phyloP scores from a whole-genome alignment of 2,888 invertebrate genomes.

The Drosophila merina region DNA sequence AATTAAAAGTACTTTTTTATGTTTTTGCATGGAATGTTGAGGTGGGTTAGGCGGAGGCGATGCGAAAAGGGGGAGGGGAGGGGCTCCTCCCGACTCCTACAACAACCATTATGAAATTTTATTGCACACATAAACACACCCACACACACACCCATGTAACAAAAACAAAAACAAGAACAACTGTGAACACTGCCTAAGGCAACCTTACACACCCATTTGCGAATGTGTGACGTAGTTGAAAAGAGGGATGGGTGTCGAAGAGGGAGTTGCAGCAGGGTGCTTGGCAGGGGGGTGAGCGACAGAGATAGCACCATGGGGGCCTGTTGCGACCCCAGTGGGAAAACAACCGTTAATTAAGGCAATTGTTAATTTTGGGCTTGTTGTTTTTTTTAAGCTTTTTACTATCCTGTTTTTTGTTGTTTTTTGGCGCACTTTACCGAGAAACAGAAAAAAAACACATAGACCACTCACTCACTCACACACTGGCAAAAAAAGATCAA shows the following conservation, averaged over 20 bases:
- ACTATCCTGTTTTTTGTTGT: neutral
- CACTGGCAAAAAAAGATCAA: slow-evolving; percentile 28
- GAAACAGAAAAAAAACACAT: slow-evolving; percentile 21
- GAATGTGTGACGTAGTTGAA: slow-evolving; percentile 22
- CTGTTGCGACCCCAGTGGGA: slow-evolving; percentile 33
- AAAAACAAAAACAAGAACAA: slow-evolving; percentile 12
- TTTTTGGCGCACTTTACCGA: slow-evolving; percentile 23
- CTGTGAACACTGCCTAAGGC: slow-evolving; percentile 17
- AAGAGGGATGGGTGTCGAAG: neutral
- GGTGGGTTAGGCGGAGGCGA: neutral
- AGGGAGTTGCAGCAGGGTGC: neutral
- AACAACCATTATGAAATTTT: slow-evolving; percentile 40
- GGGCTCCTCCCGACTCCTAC: neutral
- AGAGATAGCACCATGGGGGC: slow-evolving; percentile 13
- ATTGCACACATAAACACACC: slow-evolving; percentile 22
- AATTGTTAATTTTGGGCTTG: slow-evolving; percentile 18
- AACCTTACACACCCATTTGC: slow-evolving; percentile 23
- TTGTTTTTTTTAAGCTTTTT: slow-evolving; percentile 1
- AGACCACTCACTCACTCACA: slow-evolving; percentile 16
- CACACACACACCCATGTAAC: neutral
- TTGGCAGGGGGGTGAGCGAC: neutral
- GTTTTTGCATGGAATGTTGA: neutral
- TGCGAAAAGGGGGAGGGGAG: neutral
- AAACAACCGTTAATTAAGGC: slow-evolving; percentile 34
- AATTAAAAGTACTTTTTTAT: slow-evolving; percentile 1